Evolutionary conservation across 2,888 invertebrate genomes (phyloP), one percentile per base, ranked within the genome.

Genomic region (Mimas tiliae): DNA sequence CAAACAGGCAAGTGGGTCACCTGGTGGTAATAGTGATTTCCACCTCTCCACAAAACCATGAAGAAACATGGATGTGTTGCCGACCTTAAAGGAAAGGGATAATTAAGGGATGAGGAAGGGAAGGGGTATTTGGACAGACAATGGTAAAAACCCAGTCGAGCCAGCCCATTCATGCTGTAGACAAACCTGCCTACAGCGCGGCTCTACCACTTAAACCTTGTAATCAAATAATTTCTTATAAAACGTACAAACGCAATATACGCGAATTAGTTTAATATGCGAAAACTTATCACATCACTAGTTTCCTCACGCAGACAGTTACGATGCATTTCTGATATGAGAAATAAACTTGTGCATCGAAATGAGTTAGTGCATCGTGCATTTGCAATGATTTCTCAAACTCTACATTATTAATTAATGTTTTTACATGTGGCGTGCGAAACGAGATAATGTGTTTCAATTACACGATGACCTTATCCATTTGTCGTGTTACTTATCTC

Each of bases 311-410:
- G 19, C 38, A 34, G 16, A 38, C 53, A 27, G 34, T 16, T 11
- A 38, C 42, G 58, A 58, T 58, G 58, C 58, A 58, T 58, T 42
- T 58, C 58, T 58, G 42, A 58, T 52, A 64, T 52, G 52, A 64
- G 64, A 64, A 45, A 64, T 52, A 38, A 52, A 64, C 52, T 38
- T 19, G 16, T n/a, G 42, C 38, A 58, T 38, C 42, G 42, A 19
- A 58, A 19, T 42, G 58, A 58, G 38, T 58, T 58, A 58, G 16
- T 58, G 58, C 42, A 19, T 42, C 42, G 11, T 42, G 58, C 58
- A 58, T 58, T 58, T 58, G 58, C 42, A 58, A 58, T 58, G 58
- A 58, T 58, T 42, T 58, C 58, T 58, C 42, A 58, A 58, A 19
- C 58, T 58, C 42, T 58, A 38, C 38, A 42, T 19, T 58, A 58